Evolutionary conservation across 2,113 vertebrate species (phyloP), one percentile per base, ranked within the genome.

Genomic region (Nothobranchius kuhntae): DNA sequence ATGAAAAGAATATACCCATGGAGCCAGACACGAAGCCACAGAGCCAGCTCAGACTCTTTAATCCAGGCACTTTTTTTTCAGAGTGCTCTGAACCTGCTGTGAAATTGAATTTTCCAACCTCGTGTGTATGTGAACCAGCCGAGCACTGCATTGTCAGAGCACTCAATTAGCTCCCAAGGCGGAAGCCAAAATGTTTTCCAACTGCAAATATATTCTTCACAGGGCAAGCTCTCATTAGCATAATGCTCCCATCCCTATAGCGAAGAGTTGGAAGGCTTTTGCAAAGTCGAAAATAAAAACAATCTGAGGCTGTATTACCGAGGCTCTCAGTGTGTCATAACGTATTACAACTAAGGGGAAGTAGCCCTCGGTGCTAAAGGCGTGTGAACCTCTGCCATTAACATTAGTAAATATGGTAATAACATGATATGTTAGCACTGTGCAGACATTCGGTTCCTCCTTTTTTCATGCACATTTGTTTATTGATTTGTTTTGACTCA

Each of bases 161-260:
- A 88, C 79, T 90, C 88, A 91, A 89, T 89, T 91, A 89, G 85
- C 79, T 89, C 87, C 86, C 86, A 90, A 90, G 84, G 84, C 87
- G 21, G 83, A 88, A 87, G 85, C 86, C 86, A 89, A 90, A 88
- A 89, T 89, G 85, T 90, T 90, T 89, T 88, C 74, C 84, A 83
- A 86, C 86, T 86, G 84, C 75, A 87, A 89, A 88, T 89, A 79
- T 88, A 88, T 91, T 91, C 82, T 80, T 89, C 84, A 85, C 80
- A 84, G 81, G 79, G 68, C 82, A 85, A 80, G 65, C 69, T 54
- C 72, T 83, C 80, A 85, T 90, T 91, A 84, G 85, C 85, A 91
- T 89, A 89, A 86, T 72, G 79, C 81, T 77, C 80, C 68, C 73
- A 63, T 83, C 77, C 75, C 73, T 83, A 83, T 79, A 82, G 75